Evolutionary conservation across 2,113 vertebrate species (phyloP), one percentile per base, ranked within the genome.

Genomic region (Leucoraja erinaceus): DNA sequence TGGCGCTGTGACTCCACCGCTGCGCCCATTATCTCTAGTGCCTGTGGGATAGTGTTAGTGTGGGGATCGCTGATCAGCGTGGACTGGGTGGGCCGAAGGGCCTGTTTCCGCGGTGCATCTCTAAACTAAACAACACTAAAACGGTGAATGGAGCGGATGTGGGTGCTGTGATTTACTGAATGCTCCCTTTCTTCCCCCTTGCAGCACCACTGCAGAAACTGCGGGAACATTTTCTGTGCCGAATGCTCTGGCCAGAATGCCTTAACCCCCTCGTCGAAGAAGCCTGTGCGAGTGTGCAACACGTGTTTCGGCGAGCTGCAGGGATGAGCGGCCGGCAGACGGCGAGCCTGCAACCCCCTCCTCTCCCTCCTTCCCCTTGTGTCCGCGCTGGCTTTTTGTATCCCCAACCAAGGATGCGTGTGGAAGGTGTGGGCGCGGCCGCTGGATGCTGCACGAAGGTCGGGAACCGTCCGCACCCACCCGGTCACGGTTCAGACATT

Each of bases 131-230:
- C 38, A 3, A 47, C 38, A 47, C 38, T 47, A 47, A 47, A 3
- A 47, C 38, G 70, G 70, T 20, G 18, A 20, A 72, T 72, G 70
- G 18, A 22, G 18, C 70, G 2, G 18, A 1, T 20, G 4, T 72
- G 70, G 14, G 4, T 72, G 70, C 3, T 72, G 70, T 72, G 14
- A 20, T 72, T 72, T 20, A 72, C 18, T 72, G 70, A 18, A 20
- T 20, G 5, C 70, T 22, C 20, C 56, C 4, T 93, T 95, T 84
- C 93, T 70, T 95, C 94, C 22, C 94, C 93, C 94, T 95, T 94
- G 33, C 97, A 99, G 99, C 99, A 99, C 94, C 99, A 99, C 94
- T 99, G 99, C 96, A 97, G 98, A 96, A 98, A 99, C 22, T 99
- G 99, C 94, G 99, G 99, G 66, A 99, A 99, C 96, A 99, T 99